Conservation (phyloP, 1,140 invertebrate species). For the Watersipora subatra region DNA sequence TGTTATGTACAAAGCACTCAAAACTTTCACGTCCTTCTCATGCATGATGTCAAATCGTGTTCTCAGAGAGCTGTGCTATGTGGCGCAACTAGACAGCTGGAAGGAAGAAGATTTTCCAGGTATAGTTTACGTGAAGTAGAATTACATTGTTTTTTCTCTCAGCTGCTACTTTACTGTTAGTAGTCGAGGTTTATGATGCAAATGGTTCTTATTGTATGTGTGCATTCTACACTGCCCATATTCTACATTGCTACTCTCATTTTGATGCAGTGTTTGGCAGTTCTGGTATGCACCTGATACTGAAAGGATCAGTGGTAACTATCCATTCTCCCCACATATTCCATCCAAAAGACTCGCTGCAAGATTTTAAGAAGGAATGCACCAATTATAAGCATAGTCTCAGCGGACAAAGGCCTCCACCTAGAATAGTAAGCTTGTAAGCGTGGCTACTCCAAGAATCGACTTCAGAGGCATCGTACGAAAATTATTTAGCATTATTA, state of each 20-base stretch:
- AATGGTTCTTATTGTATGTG: not conserved
- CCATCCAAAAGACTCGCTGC: not conserved
- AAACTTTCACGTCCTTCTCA: constrained; percentile 25
- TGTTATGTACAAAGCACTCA: constrained; percentile 25
- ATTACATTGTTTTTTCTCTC: not conserved
- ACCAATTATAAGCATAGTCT: not conserved
- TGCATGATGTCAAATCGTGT: constrained; percentile 20
- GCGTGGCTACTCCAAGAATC: not conserved
- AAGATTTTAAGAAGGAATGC: not conserved
- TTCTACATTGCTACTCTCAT: not conserved
- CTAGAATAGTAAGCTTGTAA: not conserved
- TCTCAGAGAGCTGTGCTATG: constrained; percentile 29
- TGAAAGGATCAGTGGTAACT: constrained; percentile 29
- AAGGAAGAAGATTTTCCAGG: constrained; percentile 27
- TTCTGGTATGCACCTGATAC: constrained; percentile 30
- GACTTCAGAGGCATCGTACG: not conserved
- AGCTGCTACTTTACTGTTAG: not conserved
- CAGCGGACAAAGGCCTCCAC: not conserved
- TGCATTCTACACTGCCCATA: not conserved
- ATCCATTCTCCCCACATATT: not conserved
- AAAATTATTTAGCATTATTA: no score
- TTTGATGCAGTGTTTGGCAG: constrained; percentile 32
- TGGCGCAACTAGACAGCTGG: constrained; percentile 29
- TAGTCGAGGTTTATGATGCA: not conserved
- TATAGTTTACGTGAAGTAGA: constrained; percentile 5